Percentiles rank a stretch among this genome's conserved stretches.
These are phyloP conservation scores for Drosophila setosimentum DNA, from an alignment of 2,888 invertebrate genomes.

Conservation along the genomic window DNA sequence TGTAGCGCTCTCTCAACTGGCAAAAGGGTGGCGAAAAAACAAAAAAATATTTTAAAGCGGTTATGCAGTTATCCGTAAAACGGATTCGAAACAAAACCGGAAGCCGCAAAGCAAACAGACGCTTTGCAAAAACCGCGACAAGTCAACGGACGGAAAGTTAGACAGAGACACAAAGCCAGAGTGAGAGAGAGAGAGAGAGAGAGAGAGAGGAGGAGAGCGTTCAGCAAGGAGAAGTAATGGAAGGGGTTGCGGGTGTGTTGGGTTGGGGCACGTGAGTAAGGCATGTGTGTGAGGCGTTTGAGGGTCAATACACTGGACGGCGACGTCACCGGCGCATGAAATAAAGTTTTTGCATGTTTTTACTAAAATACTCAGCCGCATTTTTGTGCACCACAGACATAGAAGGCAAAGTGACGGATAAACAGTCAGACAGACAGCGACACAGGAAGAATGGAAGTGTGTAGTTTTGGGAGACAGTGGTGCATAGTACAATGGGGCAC, in stretches of 20 bases:
- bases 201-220: neutral
- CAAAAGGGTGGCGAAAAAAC: conserved; percentile 11
- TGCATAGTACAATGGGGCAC: conserved; percentile 43
- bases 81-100: conserved; percentile 72
- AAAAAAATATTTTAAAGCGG: conserved; percentile 63
- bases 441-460: conserved; percentile 12
- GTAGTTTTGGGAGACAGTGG: conserved; percentile 5
- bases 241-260: conserved; percentile 9
- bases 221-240: neutral
- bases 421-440: conserved; percentile 37
- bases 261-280: conserved; percentile 43
- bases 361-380: conserved; percentile 74
- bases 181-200: neutral
- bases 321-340: conserved; percentile 62
- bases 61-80: conserved; percentile 70
- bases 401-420: conserved; percentile 28
- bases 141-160: conserved; percentile 35
- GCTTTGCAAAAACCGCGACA: conserved; percentile 76
- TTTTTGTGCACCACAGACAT: conserved; percentile 61
- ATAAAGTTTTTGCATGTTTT: conserved; percentile 75
- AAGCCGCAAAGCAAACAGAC: conserved; percentile 79
- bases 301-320: conserved; percentile 75
- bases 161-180: neutral
- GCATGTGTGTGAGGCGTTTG: conserved; percentile 44
- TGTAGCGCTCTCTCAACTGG: conserved; percentile 3